Conservation (phyloP, 2,113 vertebrate species). For the Peromyscus polionotus region DNA sequence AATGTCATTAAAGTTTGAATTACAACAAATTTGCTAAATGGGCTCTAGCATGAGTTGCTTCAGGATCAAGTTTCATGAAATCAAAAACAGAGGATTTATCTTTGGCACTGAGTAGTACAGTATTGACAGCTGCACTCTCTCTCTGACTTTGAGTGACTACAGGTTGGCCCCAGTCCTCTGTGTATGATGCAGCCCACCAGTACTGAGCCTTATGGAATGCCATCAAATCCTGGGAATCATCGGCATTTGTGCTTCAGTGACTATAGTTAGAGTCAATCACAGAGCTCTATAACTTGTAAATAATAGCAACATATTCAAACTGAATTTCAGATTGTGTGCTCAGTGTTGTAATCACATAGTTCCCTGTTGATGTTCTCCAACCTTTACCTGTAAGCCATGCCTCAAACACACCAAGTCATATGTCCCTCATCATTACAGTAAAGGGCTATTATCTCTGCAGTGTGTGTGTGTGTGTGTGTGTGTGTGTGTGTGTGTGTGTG, state of each 20-base stretch:
- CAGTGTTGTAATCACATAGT: not conserved
- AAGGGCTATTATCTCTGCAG: not conserved
- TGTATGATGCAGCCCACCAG: not conserved
- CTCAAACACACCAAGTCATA: not conserved
- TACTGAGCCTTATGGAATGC: not conserved
- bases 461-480: not conserved
- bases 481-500: not conserved
- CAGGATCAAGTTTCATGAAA: not conserved
- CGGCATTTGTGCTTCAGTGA: not conserved
- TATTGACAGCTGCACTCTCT: not conserved
- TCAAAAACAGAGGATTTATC: not conserved
- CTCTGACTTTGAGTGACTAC: not conserved
- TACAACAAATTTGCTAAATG: conserved; percentile 44
- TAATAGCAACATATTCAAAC: not conserved
- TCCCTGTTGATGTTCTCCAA: not conserved
- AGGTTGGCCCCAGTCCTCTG: not conserved
- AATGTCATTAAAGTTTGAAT: conserved; percentile 66
- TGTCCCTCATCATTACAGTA: not conserved
- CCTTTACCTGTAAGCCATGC: not conserved
- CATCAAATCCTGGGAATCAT: not conserved
- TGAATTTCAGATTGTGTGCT: not conserved
- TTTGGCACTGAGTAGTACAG: not conserved
- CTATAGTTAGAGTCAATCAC: not conserved
- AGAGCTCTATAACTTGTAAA: not conserved
- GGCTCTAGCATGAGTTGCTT: not conserved